phyloP scores from a whole-genome alignment of 2,113 vertebrate genomes.

The Stomatorhinus ivindoensis region DNA sequence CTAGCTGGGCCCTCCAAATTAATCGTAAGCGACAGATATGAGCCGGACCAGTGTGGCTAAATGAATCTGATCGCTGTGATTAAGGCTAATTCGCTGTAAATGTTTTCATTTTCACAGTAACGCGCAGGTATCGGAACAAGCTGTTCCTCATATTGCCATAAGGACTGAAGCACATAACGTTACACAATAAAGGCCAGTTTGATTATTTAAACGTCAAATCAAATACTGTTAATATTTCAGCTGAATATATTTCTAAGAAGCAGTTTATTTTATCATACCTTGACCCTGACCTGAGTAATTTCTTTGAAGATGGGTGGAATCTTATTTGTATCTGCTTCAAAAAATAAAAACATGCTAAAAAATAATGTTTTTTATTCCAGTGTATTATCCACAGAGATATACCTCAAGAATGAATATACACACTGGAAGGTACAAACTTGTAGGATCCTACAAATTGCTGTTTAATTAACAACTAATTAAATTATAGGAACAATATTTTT shows the following conservation, averaged over 20 bases:
- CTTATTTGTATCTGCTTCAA: not conserved
- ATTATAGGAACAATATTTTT: not conserved
- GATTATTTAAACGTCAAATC: not conserved
- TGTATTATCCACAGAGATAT: not conserved
- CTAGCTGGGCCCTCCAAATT: not conserved
- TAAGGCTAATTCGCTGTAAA: not conserved
- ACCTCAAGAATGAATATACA: not conserved
- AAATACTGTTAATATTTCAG: not conserved
- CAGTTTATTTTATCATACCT: not conserved
- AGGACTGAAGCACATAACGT: not conserved
- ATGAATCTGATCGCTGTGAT: not conserved
- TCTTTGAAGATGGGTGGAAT: not conserved
- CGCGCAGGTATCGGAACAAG: not conserved
- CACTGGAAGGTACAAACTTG: not conserved
- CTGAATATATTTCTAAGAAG: not conserved
- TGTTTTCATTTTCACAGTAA: constrained; percentile 8
- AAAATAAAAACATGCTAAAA: not conserved
- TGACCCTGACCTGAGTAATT: not conserved
- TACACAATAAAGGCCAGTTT: not conserved
- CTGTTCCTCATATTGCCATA: not conserved
- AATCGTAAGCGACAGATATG: not conserved
- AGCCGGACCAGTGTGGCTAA: not conserved
- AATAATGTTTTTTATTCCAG: not conserved
- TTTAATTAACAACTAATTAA: not conserved
- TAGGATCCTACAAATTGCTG: not conserved